Conservation (phyloP, 2,888 invertebrate species). For the Habrosyne pyritoides region DNA sequence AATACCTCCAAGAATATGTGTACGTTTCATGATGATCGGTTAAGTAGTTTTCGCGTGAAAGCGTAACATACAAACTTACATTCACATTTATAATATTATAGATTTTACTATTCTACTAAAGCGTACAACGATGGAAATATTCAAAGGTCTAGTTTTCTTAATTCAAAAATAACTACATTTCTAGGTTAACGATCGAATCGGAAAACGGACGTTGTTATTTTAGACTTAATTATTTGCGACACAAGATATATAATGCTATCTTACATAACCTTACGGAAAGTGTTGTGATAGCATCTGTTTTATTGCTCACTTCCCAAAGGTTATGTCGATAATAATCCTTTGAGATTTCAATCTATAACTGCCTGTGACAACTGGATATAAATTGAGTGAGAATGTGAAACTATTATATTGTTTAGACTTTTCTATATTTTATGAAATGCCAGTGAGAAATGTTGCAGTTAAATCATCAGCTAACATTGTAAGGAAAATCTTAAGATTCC, state of each 20-base stretch:
- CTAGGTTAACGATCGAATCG: conserved; percentile 1
- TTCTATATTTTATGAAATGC: too few species aligned
- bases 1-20: too few species aligned
- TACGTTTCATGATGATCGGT: too few species aligned
- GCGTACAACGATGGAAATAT: not conserved
- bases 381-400: not conserved
- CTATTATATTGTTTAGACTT: too few species aligned
- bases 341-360: not conserved
- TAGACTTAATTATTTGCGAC: not conserved
- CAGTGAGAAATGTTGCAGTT: too few species aligned
- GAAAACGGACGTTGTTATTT: conserved; percentile 1
- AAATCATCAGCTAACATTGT: too few species aligned
- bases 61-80: too few species aligned
- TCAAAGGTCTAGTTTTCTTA: not conserved
- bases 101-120: not conserved
- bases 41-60: too few species aligned
- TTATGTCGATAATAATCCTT: not conserved
- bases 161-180: not conserved
- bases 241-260: not conserved
- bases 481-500: too few species aligned
- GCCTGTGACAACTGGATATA: not conserved
- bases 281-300: not conserved
- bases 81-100: too few species aligned
- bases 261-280: not conserved
- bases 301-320: not conserved